Evolutionary conservation across 2,113 vertebrate species (phyloP), one percentile per base, ranked within the genome.

Genomic region (Cottus gobio): DNA sequence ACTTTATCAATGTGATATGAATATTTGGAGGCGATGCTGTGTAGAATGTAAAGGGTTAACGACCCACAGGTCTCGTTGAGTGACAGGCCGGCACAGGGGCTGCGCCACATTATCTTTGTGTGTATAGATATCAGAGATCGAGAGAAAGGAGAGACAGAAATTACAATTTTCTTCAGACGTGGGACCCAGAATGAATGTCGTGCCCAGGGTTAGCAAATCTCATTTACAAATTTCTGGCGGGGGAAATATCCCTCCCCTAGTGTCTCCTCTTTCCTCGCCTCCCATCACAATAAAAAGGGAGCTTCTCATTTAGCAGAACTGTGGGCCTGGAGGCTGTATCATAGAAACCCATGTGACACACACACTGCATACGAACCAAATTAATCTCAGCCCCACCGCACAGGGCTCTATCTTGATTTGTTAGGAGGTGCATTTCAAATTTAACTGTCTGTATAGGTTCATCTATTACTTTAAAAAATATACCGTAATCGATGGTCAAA

Each of bases 191-290:
- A 73, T 77, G 74, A 72, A 80, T 85, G 79, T 77, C 28, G 18
- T 65, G 86, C 84, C 83, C 64, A 78, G 62, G 88, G 86, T 91
- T 83, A 78, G 77, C 73, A 84, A 87, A 90, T 91, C 88, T 87
- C 87, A 91, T 92, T 91, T 91, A 85, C 77, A 85, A 76, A 82
- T 83, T 85, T 82, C 81, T 80, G 70, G 13, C 44, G 30, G 57
- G 76, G 76, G 56, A 86, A 86, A 88, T 71, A 48, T 71, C 16
- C 66, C 62, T 76, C 71, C 54, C 58, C 72, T 78, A 0, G 28
- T 78, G 46, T 62, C 48, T 24, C 71, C 48, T 36, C 70, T 36
- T 68, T 77, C 64, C 54, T 80, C 34, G 12, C 75, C 58, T 77
- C 69, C 71, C 31, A 69, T 84, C 63, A 20, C 70, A 77, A 75